phyloP scores from a whole-genome alignment of 1,140 invertebrate genomes.

The Carcinoscorpius rotundicauda region DNA sequence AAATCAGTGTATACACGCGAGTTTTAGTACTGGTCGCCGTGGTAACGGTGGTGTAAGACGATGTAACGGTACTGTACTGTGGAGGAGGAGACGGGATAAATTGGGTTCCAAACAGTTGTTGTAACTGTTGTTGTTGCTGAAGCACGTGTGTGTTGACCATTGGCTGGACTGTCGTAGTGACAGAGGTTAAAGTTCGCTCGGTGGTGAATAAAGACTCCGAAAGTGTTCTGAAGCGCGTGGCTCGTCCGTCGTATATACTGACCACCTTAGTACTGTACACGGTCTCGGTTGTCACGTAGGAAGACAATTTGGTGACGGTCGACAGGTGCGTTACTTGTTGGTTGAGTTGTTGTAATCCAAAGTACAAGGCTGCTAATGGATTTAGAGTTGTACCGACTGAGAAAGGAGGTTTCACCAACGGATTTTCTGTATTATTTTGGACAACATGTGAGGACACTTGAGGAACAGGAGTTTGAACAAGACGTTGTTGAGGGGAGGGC shows the following conservation, averaged over 20 bases:
- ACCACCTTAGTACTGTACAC: conserved; percentile 28
- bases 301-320: conserved; percentile 25
- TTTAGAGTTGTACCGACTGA: conserved; percentile 22
- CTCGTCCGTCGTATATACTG: conserved; percentile 28
- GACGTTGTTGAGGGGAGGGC: background rate
- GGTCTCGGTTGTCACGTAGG: conserved; percentile 26
- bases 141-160: conserved; percentile 20
- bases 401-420: conserved; percentile 22
- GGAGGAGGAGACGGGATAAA: conserved; percentile 10
- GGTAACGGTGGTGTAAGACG: conserved; percentile 24
- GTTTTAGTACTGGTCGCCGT: conserved; percentile 21
- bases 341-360: conserved; percentile 20
- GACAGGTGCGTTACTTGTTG: conserved; percentile 20
- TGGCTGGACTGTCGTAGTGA: conserved; percentile 24
- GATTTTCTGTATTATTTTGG: background rate
- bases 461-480: conserved; percentile 47
- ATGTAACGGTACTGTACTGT: conserved; percentile 16
- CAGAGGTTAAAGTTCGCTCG: conserved; percentile 23
- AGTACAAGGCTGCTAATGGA: conserved; percentile 18
- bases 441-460: background rate
- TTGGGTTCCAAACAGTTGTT: conserved; percentile 13
- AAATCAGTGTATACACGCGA: conserved; percentile 27
- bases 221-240: conserved; percentile 24
- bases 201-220: conserved; percentile 24
- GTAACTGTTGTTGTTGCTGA: conserved; percentile 21